phyloP scores from a whole-genome alignment of 2,888 invertebrate species.

The Criorhina ranunculi region DNA sequence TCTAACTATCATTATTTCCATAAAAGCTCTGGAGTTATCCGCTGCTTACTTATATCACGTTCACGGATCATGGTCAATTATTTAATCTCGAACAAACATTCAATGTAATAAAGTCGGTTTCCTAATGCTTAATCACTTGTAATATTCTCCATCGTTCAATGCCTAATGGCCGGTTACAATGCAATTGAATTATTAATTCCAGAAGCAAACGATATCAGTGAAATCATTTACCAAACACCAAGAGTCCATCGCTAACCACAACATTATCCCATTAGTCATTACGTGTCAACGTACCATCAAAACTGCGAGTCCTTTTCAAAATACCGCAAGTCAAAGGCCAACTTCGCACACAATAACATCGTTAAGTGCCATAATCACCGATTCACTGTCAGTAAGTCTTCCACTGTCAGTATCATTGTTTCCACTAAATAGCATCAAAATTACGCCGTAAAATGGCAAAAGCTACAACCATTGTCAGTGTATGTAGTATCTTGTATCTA shows the following conservation, averaged over 20 bases:
- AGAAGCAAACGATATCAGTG: neutral
- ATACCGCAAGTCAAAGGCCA: neutral
- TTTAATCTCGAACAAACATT: no score
- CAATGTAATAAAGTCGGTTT: no score
- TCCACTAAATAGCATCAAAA: constrained; percentile 5
- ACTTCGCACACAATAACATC: neutral
- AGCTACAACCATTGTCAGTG: neutral
- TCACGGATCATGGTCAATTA: no score
- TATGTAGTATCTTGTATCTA: constrained; percentile 15
- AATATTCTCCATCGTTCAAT: neutral
- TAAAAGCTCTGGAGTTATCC: no score
- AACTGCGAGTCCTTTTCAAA: constrained; percentile 2
- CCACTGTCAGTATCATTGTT: constrained; percentile 36
- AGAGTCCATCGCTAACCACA: neutral
- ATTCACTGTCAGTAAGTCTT: constrained; percentile 1
- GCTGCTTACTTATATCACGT: no score
- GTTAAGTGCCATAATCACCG: constrained; percentile 16
- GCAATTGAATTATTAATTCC: constrained; percentile 14
- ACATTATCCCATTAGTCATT: neutral
- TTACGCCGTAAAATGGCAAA: neutral
- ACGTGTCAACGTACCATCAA: constrained; percentile 5
- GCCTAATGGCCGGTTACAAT: neutral
- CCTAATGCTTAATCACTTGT: no score
- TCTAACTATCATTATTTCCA: no score
- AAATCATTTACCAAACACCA: neutral